Evolutionary conservation across 2,113 vertebrate genomes (phyloP).

Genomic region (Cyrtonyx montezumae): DNA sequence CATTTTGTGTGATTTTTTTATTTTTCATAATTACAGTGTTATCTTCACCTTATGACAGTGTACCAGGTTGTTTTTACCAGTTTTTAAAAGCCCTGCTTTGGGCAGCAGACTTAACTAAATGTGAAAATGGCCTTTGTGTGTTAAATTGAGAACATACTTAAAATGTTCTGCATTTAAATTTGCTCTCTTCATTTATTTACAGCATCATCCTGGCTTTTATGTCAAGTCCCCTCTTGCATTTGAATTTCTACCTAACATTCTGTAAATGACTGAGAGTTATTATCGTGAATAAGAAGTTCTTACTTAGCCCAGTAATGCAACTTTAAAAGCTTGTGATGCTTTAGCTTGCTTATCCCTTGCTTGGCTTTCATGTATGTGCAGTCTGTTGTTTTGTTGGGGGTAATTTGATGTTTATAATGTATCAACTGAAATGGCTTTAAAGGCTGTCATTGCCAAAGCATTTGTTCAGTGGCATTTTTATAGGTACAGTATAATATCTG

Average conservation of each 20-base stretch:
- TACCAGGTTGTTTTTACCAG: not conserved
- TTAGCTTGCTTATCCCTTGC: not conserved
- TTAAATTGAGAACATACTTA: not conserved
- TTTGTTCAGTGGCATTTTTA: not conserved
- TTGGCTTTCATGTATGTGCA: not conserved
- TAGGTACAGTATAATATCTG: not conserved
- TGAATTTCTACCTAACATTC: not conserved
- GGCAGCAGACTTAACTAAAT: not conserved
- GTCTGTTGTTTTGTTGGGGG: not conserved
- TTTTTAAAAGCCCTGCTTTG: not conserved
- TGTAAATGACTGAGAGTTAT: not conserved
- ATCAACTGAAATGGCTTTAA: not conserved
- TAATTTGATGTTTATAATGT: not conserved
- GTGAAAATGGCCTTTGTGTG: not conserved
- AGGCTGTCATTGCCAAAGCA: not conserved
- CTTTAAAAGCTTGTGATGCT: not conserved
- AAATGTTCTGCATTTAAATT: not conserved
- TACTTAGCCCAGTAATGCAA: not conserved
- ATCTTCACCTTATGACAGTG: not conserved
- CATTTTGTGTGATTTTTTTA: not conserved
- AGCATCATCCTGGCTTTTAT: not conserved
- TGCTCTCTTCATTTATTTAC: constrained; percentile 18
- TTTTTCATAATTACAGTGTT: not conserved
- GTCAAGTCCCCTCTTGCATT: not conserved
- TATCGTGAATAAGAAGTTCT: not conserved